Base-by-base conservation (phyloP, 1,140 invertebrate species). In the Elysia chlorotica region DNA sequence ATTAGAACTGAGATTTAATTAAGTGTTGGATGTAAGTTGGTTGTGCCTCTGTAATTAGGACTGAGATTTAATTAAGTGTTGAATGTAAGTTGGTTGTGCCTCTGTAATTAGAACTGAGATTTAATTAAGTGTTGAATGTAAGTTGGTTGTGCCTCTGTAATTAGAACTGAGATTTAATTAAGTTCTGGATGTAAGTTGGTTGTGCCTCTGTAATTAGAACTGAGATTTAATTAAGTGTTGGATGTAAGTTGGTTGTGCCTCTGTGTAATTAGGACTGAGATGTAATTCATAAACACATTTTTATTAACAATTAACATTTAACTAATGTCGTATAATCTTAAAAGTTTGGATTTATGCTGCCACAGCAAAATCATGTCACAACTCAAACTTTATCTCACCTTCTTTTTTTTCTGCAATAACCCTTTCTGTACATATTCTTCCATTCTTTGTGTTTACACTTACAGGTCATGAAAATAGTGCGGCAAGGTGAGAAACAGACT, bases 381-480 rank as follows among this genome's bases (percentile, higher is more conserved):
- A 25, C 25, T 17, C 6, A 25, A 10, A 28, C 6, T 14, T 59
- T 59, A 59, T 17, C 10, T 59, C 25, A 59, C 25, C 14, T 14
- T 6, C 6, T 21, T 17, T 59, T 10, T 28, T 59, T 59, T 17
- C 56, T 59, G 25, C 25, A 10, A 21, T 10, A 25, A 21, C 25
- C 6, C 25, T 59, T 6, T 14, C 10, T 17, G n/a, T 31, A 63
- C 61, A 31, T 28, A 63, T 35, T 17, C 14, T 31, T 35, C 25
- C 6, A 25, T 59, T 63, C 14, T 14, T 36, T 77, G 2, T 73
- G 6, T 23, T 56, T 54, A 23, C 63, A 41, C 69, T 71, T 73
- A 4, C 67, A 87, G 83, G 79, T 87, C 19, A 87, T 85, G 71
- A 81, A 81, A 57, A 74, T 88, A 23, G 77, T 73, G 14, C 75